Conservation (phyloP, 1,140 invertebrate species). For the Zaprionus vittiger region DNA sequence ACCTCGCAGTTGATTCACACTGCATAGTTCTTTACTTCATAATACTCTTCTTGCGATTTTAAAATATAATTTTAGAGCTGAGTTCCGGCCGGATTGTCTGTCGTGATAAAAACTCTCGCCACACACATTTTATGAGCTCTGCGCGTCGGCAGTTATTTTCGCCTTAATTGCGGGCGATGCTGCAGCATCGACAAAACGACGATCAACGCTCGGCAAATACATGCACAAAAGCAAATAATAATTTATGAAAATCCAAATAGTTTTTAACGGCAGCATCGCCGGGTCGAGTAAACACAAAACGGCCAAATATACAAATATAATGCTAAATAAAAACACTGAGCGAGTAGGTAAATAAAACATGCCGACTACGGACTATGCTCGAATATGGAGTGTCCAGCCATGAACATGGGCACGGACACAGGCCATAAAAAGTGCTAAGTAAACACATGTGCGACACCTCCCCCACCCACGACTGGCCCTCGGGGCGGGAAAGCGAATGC, state of each 20-base stretch:
- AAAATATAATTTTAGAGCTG: constrained; percentile 66
- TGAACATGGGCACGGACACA: constrained; percentile 17
- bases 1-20: neutral
- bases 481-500: constrained; percentile 64
- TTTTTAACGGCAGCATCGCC: constrained; percentile 35
- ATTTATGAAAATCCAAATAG: constrained; percentile 79
- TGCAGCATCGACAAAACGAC: constrained; percentile 9
- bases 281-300: constrained; percentile 56
- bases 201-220: neutral
- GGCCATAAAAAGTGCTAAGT: constrained; percentile 81
- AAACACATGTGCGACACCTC: constrained; percentile 71
- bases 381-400: constrained; percentile 12
- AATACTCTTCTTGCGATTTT: constrained; percentile 51
- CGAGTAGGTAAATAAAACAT: constrained; percentile 72
- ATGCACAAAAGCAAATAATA: constrained; percentile 66
- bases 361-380: constrained; percentile 33
- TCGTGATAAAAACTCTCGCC: constrained; percentile 22
- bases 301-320: constrained; percentile 43
- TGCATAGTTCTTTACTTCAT: constrained; percentile 43
- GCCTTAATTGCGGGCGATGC: constrained; percentile 27
- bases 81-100: neutral
- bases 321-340: constrained; percentile 47
- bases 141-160: constrained; percentile 53
- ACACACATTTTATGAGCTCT: constrained; percentile 61
- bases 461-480: constrained; percentile 5